Conservation (phyloP, 2,797 vertebrate species). For the Adelosebastes latens region DNA sequence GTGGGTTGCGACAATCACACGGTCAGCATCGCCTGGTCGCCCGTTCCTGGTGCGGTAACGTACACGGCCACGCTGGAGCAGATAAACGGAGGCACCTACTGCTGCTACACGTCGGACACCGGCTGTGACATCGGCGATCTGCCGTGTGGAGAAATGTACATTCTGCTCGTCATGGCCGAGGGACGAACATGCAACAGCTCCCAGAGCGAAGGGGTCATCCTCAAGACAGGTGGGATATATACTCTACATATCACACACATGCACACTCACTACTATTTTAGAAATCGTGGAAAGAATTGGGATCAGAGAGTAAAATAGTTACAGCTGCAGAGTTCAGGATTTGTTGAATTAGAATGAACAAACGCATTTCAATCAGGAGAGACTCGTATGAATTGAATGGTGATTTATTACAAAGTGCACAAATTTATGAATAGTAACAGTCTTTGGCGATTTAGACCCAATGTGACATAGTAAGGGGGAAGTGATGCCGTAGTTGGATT, state of each 20-base stretch:
- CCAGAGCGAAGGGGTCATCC: constrained; percentile 60
- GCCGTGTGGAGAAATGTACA: constrained; percentile 81
- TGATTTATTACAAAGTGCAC: too few species aligned
- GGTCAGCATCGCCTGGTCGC: constrained; percentile 70
- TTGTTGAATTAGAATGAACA: neutral
- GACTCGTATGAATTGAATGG: too few species aligned
- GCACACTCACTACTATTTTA: neutral
- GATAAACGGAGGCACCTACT: constrained; percentile 45
- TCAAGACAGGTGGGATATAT: constrained; percentile 74
- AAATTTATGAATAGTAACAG: too few species aligned
- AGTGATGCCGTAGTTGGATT: too few species aligned
- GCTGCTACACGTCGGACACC: constrained; percentile 68
- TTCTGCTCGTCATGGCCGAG: constrained; percentile 75
- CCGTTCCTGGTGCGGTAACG: constrained; percentile 64
- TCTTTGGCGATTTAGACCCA: too few species aligned
- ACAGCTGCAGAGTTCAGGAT: neutral
- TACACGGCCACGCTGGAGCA: constrained; percentile 79
- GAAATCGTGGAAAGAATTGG: neutral
- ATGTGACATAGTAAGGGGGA: too few species aligned
- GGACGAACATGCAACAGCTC: constrained; percentile 84
- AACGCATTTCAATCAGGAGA: neutral
- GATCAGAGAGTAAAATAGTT: neutral
- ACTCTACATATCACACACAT: neutral
- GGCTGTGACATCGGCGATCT: constrained; percentile 73
- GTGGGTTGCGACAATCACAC: constrained; percentile 61